phyloP scores from a whole-genome alignment of 2,113 vertebrate species.

The Pteruthius melanotis region DNA sequence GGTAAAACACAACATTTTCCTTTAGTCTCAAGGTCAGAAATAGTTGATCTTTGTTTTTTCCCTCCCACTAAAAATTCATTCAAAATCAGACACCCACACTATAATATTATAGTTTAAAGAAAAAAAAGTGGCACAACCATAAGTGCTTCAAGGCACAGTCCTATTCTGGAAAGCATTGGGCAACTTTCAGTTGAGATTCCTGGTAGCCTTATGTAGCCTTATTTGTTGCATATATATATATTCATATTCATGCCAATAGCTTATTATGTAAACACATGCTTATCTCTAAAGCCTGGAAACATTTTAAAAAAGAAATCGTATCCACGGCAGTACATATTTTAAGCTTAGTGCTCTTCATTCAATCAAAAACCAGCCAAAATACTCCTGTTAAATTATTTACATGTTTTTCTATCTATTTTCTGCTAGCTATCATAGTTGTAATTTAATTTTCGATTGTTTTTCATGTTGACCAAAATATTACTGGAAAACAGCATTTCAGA shows the following conservation, averaged over 20 bases:
- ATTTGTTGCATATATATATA: background rate
- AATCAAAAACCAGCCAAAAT: background rate
- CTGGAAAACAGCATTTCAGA: background rate
- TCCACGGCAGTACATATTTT: background rate
- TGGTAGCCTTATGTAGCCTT: background rate
- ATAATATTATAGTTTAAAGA: background rate
- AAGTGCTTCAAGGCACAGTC: background rate
- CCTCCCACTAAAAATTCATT: background rate
- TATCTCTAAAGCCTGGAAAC: conserved; percentile 2
- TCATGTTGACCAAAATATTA: background rate
- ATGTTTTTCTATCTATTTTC: background rate
- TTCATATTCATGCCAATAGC: background rate
- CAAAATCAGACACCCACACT: background rate
- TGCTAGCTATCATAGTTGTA: background rate
- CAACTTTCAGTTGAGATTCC: background rate
- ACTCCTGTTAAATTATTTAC: background rate
- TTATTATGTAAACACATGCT: conserved; percentile 16
- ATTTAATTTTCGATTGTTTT: background rate
- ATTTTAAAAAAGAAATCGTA: background rate
- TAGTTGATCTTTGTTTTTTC: background rate
- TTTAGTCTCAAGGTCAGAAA: background rate
- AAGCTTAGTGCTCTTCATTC: background rate
- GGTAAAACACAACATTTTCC: background rate
- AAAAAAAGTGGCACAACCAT: background rate
- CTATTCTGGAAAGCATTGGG: background rate